phyloP scores from a whole-genome alignment of 2,888 invertebrate genomes.

The Eristalinus sepulchralis region DNA sequence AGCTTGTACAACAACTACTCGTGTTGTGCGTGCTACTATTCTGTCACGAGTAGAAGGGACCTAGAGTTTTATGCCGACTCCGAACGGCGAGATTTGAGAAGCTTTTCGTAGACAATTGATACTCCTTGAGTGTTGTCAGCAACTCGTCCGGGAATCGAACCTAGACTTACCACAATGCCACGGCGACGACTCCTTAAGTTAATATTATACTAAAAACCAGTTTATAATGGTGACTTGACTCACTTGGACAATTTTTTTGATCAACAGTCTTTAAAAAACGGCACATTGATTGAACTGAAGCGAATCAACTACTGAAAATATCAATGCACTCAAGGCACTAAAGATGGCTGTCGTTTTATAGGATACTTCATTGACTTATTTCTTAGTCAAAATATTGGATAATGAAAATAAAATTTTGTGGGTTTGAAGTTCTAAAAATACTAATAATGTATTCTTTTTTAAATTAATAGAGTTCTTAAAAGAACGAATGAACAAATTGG shows the following conservation, averaged over 20 bases:
- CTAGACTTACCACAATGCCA: too few relatives aligned
- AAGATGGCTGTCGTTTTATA: conserved; percentile 20
- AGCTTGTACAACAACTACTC: too few relatives aligned
- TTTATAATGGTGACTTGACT: conserved; percentile 21
- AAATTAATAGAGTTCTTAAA: background rate
- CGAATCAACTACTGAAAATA: conserved; percentile 7
- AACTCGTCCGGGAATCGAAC: too few relatives aligned
- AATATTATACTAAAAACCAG: conserved; percentile 18
- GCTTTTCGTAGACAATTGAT: too few relatives aligned
- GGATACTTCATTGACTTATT: conserved; percentile 8
- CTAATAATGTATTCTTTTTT: too few relatives aligned
- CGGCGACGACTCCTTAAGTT: too few relatives aligned
- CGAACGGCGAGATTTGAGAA: too few relatives aligned
- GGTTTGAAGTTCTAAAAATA: background rate
- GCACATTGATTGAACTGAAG: conserved; percentile 10
- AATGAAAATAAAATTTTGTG: conserved; percentile 20
- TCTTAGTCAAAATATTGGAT: conserved; percentile 25
- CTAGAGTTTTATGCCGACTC: too few relatives aligned
- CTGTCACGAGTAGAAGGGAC: too few relatives aligned
- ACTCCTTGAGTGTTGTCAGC: too few relatives aligned
- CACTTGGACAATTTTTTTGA: conserved; percentile 34
- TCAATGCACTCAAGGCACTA: conserved; percentile 25
- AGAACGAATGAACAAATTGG: background rate
- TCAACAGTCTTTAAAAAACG: conserved; percentile 18
- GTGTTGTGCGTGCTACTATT: too few relatives aligned